Evolutionary conservation across 1,140 invertebrate species (phyloP), one percentile per base, ranked within the genome.

Genomic region (Cydia amplana): DNA sequence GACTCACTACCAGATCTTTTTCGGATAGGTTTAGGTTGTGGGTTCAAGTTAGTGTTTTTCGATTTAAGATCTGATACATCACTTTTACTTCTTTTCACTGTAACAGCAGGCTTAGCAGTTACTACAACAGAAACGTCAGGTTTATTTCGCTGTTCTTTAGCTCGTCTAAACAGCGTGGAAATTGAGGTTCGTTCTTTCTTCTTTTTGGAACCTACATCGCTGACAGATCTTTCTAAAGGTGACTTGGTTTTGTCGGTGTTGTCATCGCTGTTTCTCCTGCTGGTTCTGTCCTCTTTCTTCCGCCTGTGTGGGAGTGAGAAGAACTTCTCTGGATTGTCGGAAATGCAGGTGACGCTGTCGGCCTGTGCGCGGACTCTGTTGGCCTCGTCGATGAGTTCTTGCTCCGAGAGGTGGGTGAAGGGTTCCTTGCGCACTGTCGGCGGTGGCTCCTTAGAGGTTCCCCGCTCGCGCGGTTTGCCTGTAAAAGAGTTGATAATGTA

Each of bases 311-410:
- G 95, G 46, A 96, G 87, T 20, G 95, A 95, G 84, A 94, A 95
- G 87, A 94, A 95, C 79, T 94, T 95, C 72, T 95, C 94, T 36
- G 94, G 94, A 82, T 93, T 83, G 77, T 93, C 92, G 77, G 92
- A 91, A 43, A 93, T 93, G 80, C 95, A 96, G 36, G 94, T 94
- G 73, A 96, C 93, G 83, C 94, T 95, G 81, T 94, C 94, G 18
- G 94, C 95, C 83, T 96, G 95, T 49, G 95, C 93, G 25, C 96
- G 92, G 12, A 96, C 95, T 80, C 94, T 93, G 64, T 95, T 95
- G n/a, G 96, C 95, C 90, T 96, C 95, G 83, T 95, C 93, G 16
- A 95, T 95, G 49, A 96, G 91, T 82, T 96, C 94, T 82, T 95
- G 91, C 85, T 95, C 94, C 72, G 95, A 95, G 12, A 94, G 87